phyloP scores from a whole-genome alignment of 1,140 invertebrate species.

The Leguminivora glycinivorella region DNA sequence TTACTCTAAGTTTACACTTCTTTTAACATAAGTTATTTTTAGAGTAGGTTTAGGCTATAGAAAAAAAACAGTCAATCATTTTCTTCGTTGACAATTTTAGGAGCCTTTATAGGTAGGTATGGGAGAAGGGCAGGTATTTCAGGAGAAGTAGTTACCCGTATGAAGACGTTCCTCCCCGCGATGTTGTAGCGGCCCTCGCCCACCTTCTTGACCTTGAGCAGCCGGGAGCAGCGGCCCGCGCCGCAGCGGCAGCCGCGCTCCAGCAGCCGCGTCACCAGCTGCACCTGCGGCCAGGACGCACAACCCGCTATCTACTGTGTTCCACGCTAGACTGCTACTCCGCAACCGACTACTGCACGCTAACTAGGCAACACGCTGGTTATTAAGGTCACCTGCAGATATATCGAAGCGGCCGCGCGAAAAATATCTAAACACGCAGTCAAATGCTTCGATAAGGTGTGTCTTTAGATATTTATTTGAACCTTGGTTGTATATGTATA shows the following conservation, averaged over 20 bases:
- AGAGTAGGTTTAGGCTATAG: too few species aligned
- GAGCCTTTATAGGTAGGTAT: too few species aligned
- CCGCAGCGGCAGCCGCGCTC: conserved; percentile 85
- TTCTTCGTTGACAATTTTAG: too few species aligned
- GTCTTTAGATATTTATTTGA: too few species aligned
- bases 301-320: conserved; percentile 1
- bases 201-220: conserved; percentile 86
- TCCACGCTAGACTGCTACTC: not conserved
- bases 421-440: too few species aligned
- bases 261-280: conserved; percentile 84
- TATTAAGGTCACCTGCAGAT: too few species aligned
- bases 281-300: conserved; percentile 75
- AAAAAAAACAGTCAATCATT: too few species aligned
- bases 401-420: too few species aligned
- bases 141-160: conserved; percentile 79
- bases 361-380: not conserved
- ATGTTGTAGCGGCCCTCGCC: conserved; percentile 90
- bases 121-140: conserved; percentile 24
- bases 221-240: conserved; percentile 81
- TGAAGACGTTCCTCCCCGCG: conserved; percentile 89
- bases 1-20: too few species aligned
- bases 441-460: too few species aligned
- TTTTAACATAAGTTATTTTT: too few species aligned
- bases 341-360: not conserved
- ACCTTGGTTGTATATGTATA: too few species aligned